Evolutionary conservation across 2,113 vertebrate genomes (phyloP).

Genomic region (Cichladusa arquata): DNA sequence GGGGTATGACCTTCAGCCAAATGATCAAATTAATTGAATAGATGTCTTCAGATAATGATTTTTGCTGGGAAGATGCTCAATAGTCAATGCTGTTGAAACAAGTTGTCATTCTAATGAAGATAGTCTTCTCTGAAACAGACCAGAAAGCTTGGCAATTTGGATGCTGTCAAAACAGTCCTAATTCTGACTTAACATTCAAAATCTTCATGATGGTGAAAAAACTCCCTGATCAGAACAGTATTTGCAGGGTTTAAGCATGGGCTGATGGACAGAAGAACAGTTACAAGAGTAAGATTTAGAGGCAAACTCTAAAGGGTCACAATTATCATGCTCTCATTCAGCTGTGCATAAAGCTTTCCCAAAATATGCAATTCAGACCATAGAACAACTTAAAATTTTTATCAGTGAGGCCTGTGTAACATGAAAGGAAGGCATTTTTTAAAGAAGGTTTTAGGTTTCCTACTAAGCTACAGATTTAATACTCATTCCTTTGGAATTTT

Average conservation of each 20-base stretch:
- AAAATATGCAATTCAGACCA: not conserved
- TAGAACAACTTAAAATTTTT: not conserved
- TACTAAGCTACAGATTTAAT: not conserved
- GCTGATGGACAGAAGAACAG: not conserved
- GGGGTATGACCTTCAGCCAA: not conserved
- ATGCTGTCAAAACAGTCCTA: not conserved
- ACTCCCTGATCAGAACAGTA: not conserved
- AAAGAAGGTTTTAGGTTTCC: not conserved
- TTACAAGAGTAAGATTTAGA: not conserved
- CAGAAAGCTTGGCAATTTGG: not conserved
- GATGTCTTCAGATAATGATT: not conserved
- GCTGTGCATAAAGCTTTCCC: not conserved
- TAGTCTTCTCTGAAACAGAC: not conserved
- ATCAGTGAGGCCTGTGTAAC: not conserved
- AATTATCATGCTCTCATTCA: not conserved
- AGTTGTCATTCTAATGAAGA: not conserved
- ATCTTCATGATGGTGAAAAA: not conserved
- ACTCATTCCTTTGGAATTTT: not conserved
- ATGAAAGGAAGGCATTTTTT: not conserved
- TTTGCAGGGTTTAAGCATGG: not conserved
- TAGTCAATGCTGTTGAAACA: not conserved
- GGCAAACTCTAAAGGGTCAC: not conserved
- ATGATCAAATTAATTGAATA: not conserved
- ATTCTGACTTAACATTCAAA: not conserved
- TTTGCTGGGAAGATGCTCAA: not conserved